Conservation (phyloP, 2,888 invertebrate species). For the Lumbricus terrestris region DNA sequence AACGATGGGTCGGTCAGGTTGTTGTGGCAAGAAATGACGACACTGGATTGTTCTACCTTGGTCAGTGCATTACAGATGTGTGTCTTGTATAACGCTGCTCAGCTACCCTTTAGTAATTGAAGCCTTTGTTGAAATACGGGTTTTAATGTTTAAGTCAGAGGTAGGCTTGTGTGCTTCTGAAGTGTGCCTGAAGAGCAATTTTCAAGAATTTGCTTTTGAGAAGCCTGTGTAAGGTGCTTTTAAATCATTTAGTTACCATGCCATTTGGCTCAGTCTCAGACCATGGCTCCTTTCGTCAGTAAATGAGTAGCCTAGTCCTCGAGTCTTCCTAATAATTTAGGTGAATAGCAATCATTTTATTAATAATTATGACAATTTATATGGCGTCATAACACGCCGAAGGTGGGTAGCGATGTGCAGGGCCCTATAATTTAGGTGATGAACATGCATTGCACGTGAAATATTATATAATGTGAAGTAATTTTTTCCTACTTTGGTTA, state of each 20-base stretch:
- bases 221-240: not conserved
- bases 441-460: too few relatives aligned
- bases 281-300: too few relatives aligned
- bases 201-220: not conserved
- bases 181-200: not conserved
- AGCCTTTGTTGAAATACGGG: not conserved
- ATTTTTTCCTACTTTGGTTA: not conserved
- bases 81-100: not conserved
- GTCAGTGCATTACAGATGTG: conserved; percentile 33
- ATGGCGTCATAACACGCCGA: too few relatives aligned
- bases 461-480: too few relatives aligned
- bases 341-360: too few relatives aligned
- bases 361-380: too few relatives aligned
- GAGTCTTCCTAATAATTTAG: too few relatives aligned
- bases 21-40: conserved; percentile 48
- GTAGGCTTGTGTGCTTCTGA: not conserved
- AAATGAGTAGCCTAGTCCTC: too few relatives aligned
- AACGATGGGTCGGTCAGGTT: conserved; percentile 47
- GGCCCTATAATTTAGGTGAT: too few relatives aligned
- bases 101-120: not conserved
- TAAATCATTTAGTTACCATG: not conserved
- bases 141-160: not conserved
- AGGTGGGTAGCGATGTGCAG: too few relatives aligned
- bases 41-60: conserved; percentile 46
- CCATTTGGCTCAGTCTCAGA: not conserved